Conservation (phyloP, 2,888 invertebrate genomes). For the Cosmia trapezina region DNA sequence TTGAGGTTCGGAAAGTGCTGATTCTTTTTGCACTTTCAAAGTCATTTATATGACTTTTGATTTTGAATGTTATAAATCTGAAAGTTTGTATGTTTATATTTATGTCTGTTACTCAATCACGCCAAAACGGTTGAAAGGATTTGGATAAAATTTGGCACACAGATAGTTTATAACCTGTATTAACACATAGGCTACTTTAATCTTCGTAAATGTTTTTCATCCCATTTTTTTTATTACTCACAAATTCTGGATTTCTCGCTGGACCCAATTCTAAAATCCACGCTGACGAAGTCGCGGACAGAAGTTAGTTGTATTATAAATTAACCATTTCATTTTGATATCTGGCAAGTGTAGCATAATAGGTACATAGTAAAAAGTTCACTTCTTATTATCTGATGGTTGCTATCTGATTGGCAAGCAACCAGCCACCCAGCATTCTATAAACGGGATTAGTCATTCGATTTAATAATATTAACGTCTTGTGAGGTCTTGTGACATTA, state of each 20-base stretch:
- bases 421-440: constrained; percentile 31
- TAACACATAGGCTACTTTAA: neutral
- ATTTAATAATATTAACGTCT: constrained; percentile 42
- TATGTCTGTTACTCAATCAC: neutral
- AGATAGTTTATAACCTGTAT: neutral
- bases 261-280: neutral
- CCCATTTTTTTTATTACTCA: neutral
- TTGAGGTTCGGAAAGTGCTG: no score
- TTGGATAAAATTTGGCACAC: neutral
- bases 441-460: constrained; percentile 44
- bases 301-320: constrained; percentile 19
- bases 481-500: constrained; percentile 31
- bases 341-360: constrained; percentile 45
- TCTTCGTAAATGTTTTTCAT: neutral
- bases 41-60: no score
- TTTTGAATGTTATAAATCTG: no score
- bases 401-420: constrained; percentile 58
- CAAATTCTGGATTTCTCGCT: neutral
- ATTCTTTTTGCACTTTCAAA: no score
- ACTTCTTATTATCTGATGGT: constrained; percentile 12
- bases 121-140: neutral
- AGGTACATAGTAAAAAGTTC: constrained; percentile 29
- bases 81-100: no score
- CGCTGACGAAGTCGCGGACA: neutral
- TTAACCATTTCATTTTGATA: constrained; percentile 24